Evolutionary conservation across 2,113 vertebrate genomes (phyloP), one percentile per base, ranked within the genome.

Genomic region (Poecilia latipinna): DNA sequence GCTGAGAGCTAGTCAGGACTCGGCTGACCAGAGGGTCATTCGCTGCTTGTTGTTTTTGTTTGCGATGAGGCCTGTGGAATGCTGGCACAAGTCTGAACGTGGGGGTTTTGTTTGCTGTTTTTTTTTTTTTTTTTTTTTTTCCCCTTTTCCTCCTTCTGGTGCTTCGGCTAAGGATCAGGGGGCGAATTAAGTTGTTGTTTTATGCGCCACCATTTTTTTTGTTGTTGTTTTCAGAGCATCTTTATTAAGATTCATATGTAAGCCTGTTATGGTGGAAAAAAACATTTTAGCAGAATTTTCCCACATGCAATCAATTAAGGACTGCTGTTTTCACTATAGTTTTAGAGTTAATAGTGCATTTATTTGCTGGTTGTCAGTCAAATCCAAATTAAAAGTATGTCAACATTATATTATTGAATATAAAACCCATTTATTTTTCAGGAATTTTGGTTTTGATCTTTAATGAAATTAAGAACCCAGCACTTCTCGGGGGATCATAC

Each of bases 11-110:
- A 90, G 86, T 90, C 83, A 73, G 83, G 72, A 88, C 80, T 86
- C 82, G 70, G 88, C 83, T 89, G 89, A 90, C 91, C 89, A 90
- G 80, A 89, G 85, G 84, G 82, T 89, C 84, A 88, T 87, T 91
- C 83, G 84, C 88, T 83, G 60, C 85, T 89, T 79, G 90, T 90
- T 90, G 83, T 91, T 83, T 83, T 84, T 82, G 82, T 89, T 91
- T 83, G 82, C 70, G 78, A 90, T 75, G 82, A 79, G 75, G 83
- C 87, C 82, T 73, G 83, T 85, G 74, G 83, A 90, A 90, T 90
- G 76, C 88, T 93, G 93, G 90, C 93, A 89, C 89, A 73, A 72
- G 85, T 48, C 77, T 61, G 28, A 63, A 63, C 85, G 88, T 48
- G 61, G 61, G 72, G 72, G 70, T 90, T 85, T 48, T 82, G n/a